A percentile compares a stretch with the other conserved stretches of the same genome.
phyloP scores from a whole-genome alignment of 2,797 vertebrate species.

The Notoglanidium macrostoma region DNA sequence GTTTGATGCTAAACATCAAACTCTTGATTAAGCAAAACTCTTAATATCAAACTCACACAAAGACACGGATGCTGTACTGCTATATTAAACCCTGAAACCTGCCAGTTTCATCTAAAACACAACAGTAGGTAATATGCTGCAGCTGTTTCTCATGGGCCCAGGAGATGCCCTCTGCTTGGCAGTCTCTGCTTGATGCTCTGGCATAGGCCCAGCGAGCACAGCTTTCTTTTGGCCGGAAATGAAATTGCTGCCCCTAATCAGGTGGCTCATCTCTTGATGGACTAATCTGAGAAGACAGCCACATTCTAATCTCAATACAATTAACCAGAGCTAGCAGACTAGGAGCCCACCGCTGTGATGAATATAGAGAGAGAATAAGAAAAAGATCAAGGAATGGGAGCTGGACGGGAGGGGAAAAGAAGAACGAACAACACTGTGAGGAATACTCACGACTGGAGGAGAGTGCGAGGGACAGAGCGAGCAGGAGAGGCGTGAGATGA shows the following conservation, averaged over 20 bases:
- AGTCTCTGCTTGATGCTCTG: slow-evolving; percentile 11
- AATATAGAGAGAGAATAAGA: neutral
- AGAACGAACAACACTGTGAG: neutral
- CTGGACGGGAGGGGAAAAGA: neutral
- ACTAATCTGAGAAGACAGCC: slow-evolving; percentile 34
- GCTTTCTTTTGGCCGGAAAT: slow-evolving; percentile 27
- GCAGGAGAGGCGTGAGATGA: slow-evolving; percentile 64
- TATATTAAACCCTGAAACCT: neutral
- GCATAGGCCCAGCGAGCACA: slow-evolving; percentile 18
- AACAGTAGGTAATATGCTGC: slow-evolving; percentile 28
- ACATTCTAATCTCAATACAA: slow-evolving; percentile 36
- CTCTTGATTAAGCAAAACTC: neutral
- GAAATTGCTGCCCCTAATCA: slow-evolving; percentile 48
- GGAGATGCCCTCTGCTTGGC: slow-evolving; percentile 16
- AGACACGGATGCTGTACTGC: neutral
- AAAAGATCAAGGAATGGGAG: neutral
- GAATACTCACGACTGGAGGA: slow-evolving; percentile 50
- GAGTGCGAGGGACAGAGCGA: slow-evolving; percentile 65
- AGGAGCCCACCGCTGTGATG: neutral
- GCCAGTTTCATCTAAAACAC: slow-evolving; percentile 6
- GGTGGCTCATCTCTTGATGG: slow-evolving; percentile 18
- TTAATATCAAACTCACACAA: neutral
- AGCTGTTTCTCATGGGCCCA: slow-evolving; percentile 23
- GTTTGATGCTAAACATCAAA: neutral
- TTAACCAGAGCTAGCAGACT: slow-evolving; percentile 22